Conservation (phyloP, 2,113 vertebrate species). For the Nematolebias whitei region DNA sequence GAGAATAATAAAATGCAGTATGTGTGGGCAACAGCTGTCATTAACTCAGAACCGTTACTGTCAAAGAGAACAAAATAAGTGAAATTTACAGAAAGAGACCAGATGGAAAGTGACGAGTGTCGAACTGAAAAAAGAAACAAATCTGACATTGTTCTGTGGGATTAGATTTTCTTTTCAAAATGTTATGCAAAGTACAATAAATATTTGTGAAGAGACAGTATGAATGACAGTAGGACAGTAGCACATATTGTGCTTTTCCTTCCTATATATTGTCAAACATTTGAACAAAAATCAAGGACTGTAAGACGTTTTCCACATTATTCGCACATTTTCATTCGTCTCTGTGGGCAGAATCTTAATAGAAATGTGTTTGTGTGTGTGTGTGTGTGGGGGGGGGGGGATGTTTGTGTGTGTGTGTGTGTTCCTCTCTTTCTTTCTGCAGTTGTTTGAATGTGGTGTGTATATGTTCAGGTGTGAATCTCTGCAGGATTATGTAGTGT, state of each 20-base stretch:
- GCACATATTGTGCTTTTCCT: slow-evolving; percentile 5
- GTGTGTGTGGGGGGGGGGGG: no score
- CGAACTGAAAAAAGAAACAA: slow-evolving; percentile 24
- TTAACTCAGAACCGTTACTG: slow-evolving; percentile 36
- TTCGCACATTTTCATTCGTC: slow-evolving; percentile 56
- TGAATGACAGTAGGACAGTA: slow-evolving; percentile 39
- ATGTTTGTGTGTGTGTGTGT: no score
- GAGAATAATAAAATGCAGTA: neutral
- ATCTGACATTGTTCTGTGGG: slow-evolving; percentile 40
- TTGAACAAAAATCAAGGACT: slow-evolving; percentile 56
- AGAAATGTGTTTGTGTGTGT: no score
- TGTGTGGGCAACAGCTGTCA: slow-evolving; percentile 20
- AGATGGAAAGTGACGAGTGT: slow-evolving; percentile 5
- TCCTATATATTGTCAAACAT: slow-evolving; percentile 48
- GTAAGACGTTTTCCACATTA: slow-evolving; percentile 49
- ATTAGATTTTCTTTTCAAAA: slow-evolving; percentile 59
- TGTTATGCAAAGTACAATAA: slow-evolving; percentile 36
- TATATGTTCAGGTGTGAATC: slow-evolving; percentile 37
- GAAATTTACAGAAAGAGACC: slow-evolving; percentile 6
- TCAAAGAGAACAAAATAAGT: slow-evolving; percentile 1
- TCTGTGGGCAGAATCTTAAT: slow-evolving; percentile 64
- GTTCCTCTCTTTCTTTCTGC: slow-evolving; percentile 48
- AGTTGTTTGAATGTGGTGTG: slow-evolving; percentile 44
- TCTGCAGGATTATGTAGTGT: slow-evolving; percentile 35
- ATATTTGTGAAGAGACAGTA: slow-evolving; percentile 32